phyloP scores from a whole-genome alignment of 35 echinoderm and acorn worm species.

The Nesometra sesokonis region DNA sequence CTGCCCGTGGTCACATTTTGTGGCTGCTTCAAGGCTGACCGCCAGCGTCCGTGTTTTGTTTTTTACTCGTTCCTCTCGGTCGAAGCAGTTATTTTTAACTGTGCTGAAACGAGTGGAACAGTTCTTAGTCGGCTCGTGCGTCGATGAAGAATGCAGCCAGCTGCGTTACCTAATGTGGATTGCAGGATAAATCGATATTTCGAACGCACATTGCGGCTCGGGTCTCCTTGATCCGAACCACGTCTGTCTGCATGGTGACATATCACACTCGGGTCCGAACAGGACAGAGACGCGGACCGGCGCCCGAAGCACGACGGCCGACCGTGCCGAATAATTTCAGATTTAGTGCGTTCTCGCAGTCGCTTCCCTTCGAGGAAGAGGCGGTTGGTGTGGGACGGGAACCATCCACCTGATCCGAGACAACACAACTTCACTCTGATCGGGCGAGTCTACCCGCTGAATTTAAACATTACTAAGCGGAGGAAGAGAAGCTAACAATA shows the following conservation, averaged over 20 bases:
- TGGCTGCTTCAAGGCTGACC: neutral
- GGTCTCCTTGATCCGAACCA: slow-evolving; percentile 22
- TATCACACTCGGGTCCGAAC: neutral
- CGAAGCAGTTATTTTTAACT: neutral
- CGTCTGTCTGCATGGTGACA: slow-evolving; percentile 10
- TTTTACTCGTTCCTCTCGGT: neutral
- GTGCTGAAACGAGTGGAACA: slow-evolving; percentile 7
- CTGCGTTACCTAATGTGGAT: slow-evolving; percentile 72
- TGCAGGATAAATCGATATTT: slow-evolving; percentile 66
- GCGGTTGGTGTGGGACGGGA: neutral
- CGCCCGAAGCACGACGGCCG: neutral
- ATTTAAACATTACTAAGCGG: slow-evolving; percentile 78
- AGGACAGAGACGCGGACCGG: neutral
- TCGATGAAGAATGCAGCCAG: slow-evolving; percentile 87
- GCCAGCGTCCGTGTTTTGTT: neutral
- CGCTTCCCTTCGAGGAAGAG: neutral
- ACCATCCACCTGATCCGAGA: neutral
- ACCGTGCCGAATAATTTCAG: neutral
- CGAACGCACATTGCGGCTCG: slow-evolving; percentile 59
- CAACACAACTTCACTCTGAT: slow-evolving; percentile 28
- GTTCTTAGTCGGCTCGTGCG: slow-evolving; percentile 84
- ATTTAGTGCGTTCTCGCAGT: neutral
- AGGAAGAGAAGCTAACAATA: slow-evolving; percentile 74
- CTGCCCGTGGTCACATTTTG: neutral
- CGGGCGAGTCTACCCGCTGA: slow-evolving; percentile 53